Conservation (phyloP, 2,888 invertebrate genomes). For the Watsonalla cultraria region DNA sequence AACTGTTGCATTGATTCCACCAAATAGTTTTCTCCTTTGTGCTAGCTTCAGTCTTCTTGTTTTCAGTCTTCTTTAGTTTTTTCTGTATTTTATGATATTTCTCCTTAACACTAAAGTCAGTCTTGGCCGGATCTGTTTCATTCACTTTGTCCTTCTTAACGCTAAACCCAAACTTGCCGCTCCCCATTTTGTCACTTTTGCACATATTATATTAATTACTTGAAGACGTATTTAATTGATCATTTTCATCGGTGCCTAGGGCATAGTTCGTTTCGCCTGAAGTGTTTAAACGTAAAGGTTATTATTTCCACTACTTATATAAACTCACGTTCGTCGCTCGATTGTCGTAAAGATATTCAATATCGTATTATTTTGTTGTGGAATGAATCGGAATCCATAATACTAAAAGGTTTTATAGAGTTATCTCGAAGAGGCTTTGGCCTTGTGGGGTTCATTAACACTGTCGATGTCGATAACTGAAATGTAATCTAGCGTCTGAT, state of each 20-base stretch:
- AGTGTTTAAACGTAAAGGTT: conserved; percentile 41
- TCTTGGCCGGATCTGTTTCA: conserved; percentile 46
- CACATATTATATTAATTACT: conserved; percentile 33
- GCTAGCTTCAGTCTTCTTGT: conserved; percentile 64
- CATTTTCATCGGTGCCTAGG: conserved; percentile 38
- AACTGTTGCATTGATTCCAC: conserved; percentile 73
- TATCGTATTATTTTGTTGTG: conserved; percentile 63
- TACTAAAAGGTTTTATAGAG: conserved; percentile 74
- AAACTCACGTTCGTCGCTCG: conserved; percentile 46
- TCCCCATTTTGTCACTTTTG: conserved; percentile 63
- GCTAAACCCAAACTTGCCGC: conserved; percentile 66
- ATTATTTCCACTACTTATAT: conserved; percentile 35
- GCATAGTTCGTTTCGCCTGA: conserved; percentile 33
- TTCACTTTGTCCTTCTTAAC: conserved; percentile 67
- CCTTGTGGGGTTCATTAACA: conserved; percentile 73
- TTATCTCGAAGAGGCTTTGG: conserved; percentile 61
- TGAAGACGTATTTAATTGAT: conserved; percentile 32
- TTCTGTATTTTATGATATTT: conserved; percentile 69
- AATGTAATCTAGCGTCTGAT: conserved; percentile 65
- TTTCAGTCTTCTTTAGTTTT: conserved; percentile 73
- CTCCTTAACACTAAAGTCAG: conserved; percentile 73
- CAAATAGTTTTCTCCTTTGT: conserved; percentile 69
- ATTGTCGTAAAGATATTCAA: conserved; percentile 66
- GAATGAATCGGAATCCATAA: conserved; percentile 66
- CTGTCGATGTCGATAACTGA: conserved; percentile 54